phyloP scores from a whole-genome alignment of 2,888 invertebrate species.

The Plagodis dolabraria region DNA sequence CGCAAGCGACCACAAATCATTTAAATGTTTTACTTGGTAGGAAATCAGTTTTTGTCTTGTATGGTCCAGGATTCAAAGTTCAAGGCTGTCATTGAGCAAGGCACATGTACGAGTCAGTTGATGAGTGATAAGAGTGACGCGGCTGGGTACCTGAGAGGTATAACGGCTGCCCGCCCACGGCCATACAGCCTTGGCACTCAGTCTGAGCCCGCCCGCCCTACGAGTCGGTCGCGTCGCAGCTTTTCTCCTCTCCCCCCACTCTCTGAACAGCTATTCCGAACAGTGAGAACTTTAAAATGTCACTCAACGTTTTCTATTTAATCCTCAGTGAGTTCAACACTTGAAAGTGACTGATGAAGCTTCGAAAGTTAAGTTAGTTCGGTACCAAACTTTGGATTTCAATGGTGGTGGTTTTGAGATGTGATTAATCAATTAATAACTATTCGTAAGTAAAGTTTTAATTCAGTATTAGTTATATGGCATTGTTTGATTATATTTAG shows the following conservation, averaged over 20 bases:
- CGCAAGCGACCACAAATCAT: too few relatives aligned
- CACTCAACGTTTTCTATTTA: slow-evolving; percentile 42
- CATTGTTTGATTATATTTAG: not conserved
- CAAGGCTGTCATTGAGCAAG: slow-evolving; percentile 35
- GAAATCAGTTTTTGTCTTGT: too few relatives aligned
- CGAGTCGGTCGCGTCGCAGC: slow-evolving; percentile 46
- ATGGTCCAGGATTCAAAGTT: slow-evolving; percentile 18
- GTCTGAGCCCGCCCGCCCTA: slow-evolving; percentile 56
- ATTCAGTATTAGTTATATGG: not conserved
- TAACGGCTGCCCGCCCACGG: slow-evolving; percentile 27
- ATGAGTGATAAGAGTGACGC: slow-evolving; percentile 36
- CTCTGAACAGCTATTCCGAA: slow-evolving; percentile 47
- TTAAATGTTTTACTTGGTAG: too few relatives aligned
- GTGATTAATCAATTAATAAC: slow-evolving; percentile 63
- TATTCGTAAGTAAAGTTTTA: slow-evolving; percentile 53
- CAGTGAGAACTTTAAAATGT: slow-evolving; percentile 72
- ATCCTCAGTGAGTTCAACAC: slow-evolving; percentile 51
- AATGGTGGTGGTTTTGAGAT: slow-evolving; percentile 69
- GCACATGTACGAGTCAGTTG: slow-evolving; percentile 38
- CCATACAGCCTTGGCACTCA: slow-evolving; percentile 46
- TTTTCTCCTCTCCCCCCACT: slow-evolving; percentile 33
- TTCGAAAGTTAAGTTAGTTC: slow-evolving; percentile 45
- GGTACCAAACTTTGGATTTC: slow-evolving; percentile 62
- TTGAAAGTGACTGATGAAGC: slow-evolving; percentile 66
- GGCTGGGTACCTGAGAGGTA: slow-evolving; percentile 36